phyloP scores from a whole-genome alignment of 2,797 vertebrate genomes.

The Capromys pilorides region DNA sequence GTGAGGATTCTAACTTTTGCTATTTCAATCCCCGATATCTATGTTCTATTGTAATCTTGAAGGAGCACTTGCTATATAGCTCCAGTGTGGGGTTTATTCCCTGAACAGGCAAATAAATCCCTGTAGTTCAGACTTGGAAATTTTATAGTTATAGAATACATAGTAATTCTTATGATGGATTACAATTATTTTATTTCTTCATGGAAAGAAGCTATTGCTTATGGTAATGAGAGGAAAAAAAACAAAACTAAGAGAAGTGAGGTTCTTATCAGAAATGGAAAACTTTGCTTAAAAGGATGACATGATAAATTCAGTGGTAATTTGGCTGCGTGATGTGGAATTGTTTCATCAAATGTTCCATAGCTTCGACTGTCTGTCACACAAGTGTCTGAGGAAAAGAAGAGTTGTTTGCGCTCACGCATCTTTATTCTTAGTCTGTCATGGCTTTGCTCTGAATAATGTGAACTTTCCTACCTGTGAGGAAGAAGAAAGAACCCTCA shows the following conservation, averaged over 20 bases:
- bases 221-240: not conserved
- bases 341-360: not conserved
- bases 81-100: not conserved
- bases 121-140: not conserved
- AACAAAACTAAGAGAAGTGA: not conserved
- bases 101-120: not conserved
- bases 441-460: conserved; percentile 10
- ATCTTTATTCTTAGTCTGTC: not conserved
- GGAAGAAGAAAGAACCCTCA: not conserved
- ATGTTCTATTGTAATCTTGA: not conserved
- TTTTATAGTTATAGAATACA: not conserved
- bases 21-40: not conserved
- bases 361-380: not conserved
- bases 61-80: not conserved
- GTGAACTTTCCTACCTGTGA: not conserved
- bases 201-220: conserved; percentile 17
- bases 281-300: not conserved
- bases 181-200: conserved; percentile 2
- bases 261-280: not conserved
- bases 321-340: not conserved
- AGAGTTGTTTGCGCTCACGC: not conserved
- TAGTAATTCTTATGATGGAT: not conserved
- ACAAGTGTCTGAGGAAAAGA: not conserved
- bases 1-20: conserved; percentile 19
- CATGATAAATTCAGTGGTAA: not conserved